A percentile compares a stretch with the other conserved stretches of the same genome.
Conservation (phyloP, 2,888 invertebrate genomes). For the Xestia c-nigrum region DNA sequence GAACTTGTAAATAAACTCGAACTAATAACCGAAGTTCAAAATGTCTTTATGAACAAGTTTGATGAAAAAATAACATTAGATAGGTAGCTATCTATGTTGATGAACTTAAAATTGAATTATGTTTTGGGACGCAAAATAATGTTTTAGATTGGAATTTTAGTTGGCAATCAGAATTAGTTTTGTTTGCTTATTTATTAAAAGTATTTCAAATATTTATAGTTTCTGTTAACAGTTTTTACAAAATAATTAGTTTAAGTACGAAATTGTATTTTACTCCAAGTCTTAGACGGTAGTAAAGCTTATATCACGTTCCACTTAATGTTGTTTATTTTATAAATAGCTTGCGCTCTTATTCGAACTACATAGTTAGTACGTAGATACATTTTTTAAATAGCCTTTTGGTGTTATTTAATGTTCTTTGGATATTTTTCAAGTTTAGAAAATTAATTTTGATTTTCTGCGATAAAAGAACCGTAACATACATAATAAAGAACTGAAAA, state of each 20-base stretch:
- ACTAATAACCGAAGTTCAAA: constrained; percentile 25
- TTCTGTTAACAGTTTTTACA: constrained; percentile 16
- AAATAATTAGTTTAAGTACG: constrained; percentile 7
- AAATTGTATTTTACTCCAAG: constrained; percentile 7
- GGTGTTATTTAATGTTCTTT: neutral
- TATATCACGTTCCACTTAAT: neutral
- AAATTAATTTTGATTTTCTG: neutral
- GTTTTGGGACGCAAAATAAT: constrained; percentile 29
- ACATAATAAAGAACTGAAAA: neutral
- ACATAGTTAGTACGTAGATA: too few relatives aligned
- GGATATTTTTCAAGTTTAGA: neutral
- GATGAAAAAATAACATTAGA: constrained; percentile 29
- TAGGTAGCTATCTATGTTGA: constrained; percentile 10
- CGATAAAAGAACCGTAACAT: neutral
- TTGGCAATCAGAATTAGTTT: constrained; percentile 41
- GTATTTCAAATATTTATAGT: constrained; percentile 39
- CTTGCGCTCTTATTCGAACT: neutral
- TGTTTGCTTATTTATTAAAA: constrained; percentile 17
- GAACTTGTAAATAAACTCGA: constrained; percentile 48
- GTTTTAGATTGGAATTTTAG: constrained; percentile 42
- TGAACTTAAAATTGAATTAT: constrained; percentile 47
- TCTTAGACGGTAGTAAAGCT: neutral
- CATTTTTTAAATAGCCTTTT: neutral
- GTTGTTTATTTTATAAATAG: neutral
- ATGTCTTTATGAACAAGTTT: constrained; percentile 32